Evolutionary conservation across 1,140 invertebrate species (phyloP).

Genomic region (Spodoptera frugiperda): DNA sequence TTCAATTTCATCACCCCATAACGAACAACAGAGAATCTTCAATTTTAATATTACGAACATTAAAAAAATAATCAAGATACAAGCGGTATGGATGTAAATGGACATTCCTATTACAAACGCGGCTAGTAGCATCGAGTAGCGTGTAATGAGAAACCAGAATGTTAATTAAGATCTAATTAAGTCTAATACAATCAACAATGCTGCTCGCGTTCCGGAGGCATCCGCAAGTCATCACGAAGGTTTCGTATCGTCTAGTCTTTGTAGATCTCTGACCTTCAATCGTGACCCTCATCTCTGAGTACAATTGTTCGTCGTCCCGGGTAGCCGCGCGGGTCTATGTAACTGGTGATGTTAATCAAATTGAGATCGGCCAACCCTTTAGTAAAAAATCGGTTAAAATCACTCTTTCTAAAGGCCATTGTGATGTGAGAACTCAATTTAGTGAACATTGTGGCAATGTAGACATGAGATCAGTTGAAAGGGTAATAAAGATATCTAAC

Average conservation of each 20-base stretch:
- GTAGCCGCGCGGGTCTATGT: slow-evolving; percentile 57
- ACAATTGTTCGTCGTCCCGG: slow-evolving; percentile 16
- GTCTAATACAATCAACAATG: slow-evolving; percentile 85
- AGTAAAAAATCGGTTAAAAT: slow-evolving; percentile 82
- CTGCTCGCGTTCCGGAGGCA: slow-evolving; percentile 77
- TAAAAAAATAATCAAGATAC: slow-evolving; percentile 74
- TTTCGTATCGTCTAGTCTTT: slow-evolving; percentile 62
- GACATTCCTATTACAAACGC: slow-evolving; percentile 79
- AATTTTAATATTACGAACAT: slow-evolving; percentile 64
- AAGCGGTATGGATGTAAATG: slow-evolving; percentile 67
- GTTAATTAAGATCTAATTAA: slow-evolving; percentile 86
- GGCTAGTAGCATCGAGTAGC: slow-evolving; percentile 80
- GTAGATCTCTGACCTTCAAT: slow-evolving; percentile 70
- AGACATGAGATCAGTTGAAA: slow-evolving; percentile 73
- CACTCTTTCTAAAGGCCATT: slow-evolving; percentile 76
- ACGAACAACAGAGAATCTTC: slow-evolving; percentile 68
- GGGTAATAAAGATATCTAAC: slow-evolving; percentile 77
- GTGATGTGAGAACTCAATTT: slow-evolving; percentile 85
- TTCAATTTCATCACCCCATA: slow-evolving; percentile 71
- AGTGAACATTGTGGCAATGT: slow-evolving; percentile 66
- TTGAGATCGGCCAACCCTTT: slow-evolving; percentile 85
- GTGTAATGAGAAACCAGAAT: slow-evolving; percentile 85
- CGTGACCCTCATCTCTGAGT: slow-evolving; percentile 1
- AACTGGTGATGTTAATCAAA: slow-evolving; percentile 79
- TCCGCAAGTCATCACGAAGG: slow-evolving; percentile 81